Percentiles rank a stretch among this genome's conserved stretches.
phyloP scores from a whole-genome alignment of 2,797 vertebrate genomes.

The Chelonia mydas region DNA sequence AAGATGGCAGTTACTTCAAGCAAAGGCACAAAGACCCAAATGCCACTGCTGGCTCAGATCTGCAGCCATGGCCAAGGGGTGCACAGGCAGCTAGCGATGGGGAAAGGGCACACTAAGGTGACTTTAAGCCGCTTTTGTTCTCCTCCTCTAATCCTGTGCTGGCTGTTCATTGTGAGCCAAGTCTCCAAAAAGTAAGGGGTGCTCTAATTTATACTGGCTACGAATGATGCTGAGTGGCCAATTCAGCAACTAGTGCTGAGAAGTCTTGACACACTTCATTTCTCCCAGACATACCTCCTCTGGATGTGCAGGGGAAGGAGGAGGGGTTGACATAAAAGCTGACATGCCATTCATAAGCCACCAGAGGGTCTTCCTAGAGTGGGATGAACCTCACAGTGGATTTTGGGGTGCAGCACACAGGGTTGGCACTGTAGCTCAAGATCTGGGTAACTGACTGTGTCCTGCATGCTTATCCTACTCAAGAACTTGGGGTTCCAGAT shows the following conservation, averaged over 20 bases:
- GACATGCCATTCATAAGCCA: fast-evolving
- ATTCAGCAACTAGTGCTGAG: neutral
- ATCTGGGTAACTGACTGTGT: neutral
- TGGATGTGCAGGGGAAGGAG: neutral
- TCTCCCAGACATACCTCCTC: neutral
- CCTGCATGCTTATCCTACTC: fast-evolving
- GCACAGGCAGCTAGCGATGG: neutral
- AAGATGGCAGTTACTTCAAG: neutral
- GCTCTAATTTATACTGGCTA: neutral
- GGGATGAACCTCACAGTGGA: neutral
- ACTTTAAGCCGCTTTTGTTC: neutral
- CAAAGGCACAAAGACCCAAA: neutral
- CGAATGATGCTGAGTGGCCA: neutral
- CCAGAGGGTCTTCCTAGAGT: neutral
- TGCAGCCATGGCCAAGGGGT: neutral
- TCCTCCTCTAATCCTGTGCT: neutral
- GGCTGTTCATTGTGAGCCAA: neutral
- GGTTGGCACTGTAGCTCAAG: neutral
- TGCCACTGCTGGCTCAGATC: neutral
- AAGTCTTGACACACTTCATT: neutral
- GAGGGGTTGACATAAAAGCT: neutral
- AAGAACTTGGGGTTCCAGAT: neutral
- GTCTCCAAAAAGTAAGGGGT: neutral
- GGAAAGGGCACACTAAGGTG: neutral
- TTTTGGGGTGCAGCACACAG: neutral